A percentile compares a stretch with the other conserved stretches of the same genome.
Evolutionary conservation across 1,140 invertebrate genomes (phyloP).

Genomic region (Megathymus violae): DNA sequence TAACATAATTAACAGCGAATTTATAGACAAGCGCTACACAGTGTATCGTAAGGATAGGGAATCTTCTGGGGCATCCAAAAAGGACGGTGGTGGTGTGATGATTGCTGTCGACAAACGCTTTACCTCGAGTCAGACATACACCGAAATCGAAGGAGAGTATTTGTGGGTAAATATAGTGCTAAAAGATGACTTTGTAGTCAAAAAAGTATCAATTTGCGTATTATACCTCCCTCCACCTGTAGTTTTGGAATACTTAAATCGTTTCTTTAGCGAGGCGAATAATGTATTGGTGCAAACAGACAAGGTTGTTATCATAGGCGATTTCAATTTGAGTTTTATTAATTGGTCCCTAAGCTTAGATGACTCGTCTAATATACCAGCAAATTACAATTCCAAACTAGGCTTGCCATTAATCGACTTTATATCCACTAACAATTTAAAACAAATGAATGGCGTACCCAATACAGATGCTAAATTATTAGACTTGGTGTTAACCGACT

Average conservation of each 20-base stretch:
- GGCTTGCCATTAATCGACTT: too few species aligned
- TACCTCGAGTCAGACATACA: not conserved
- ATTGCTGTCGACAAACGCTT: constrained; percentile 8
- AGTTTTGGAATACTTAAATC: too few species aligned
- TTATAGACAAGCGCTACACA: constrained; percentile 24
- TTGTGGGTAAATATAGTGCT: constrained; percentile 11
- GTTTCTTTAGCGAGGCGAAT: too few species aligned
- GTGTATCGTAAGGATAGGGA: constrained; percentile 23
- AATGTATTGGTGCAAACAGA: not conserved
- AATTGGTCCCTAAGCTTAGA: constrained; percentile 4
- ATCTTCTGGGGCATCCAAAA: constrained; percentile 9
- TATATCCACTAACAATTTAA: too few species aligned
- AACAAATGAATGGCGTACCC: too few species aligned
- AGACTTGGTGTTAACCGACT: too few species aligned
- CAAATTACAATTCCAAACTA: too few species aligned
- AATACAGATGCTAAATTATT: too few species aligned
- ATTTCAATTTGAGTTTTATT: constrained; percentile 33
- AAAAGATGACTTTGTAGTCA: not conserved
- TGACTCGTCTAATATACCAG: too few species aligned
- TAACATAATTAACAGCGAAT: constrained; percentile 16
- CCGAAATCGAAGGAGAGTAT: constrained; percentile 1
- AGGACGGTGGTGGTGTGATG: constrained; percentile 13
- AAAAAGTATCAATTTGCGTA: constrained; percentile 9
- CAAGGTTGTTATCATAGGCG: constrained; percentile 24
- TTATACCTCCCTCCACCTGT: constrained; percentile 21